Evolutionary conservation across 2,888 invertebrate genomes (phyloP), one percentile per base, ranked within the genome.

Genomic region (Tribolium freemani): DNA sequence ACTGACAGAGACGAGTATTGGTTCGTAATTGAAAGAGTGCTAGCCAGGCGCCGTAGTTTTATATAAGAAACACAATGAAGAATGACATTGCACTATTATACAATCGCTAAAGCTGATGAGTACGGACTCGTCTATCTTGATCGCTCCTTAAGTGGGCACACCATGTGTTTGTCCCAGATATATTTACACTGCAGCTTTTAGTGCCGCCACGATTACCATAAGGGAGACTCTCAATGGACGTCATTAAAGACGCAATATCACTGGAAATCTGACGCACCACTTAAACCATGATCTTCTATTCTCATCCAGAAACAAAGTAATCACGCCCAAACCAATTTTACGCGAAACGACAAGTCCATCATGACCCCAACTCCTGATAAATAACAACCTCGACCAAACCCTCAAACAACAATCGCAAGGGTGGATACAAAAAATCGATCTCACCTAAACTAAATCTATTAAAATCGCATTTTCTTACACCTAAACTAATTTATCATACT

Each of bases 11-110:
- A 75, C 64, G 72, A 74, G 69, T 73, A 74, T 76, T 77, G 73
- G 76, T 76, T 69, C 73, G 75, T 75, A 75, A 76, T 75, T 78
- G 74, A 79, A 79, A 79, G 76, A 74, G 69, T 73, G 69, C 73
- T 77, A 76, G 69, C 74, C 71, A 76, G 79, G 79, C 80, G 80
- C 80, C 80, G 78, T 74, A 74, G 77, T 73, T 74, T 67, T 66
- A 70, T 70, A 74, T 58, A 70, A 75, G 74, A 73, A 74, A 63
- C 72, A 81, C 81, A 83, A 83, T 82, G 79, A 79, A 74, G 80
- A 81, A 83, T 83, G 83, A 83, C 83, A 81, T 75, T 81, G 83
- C 83, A 83, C 70, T 81, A 82, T 81, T 78, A 80, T 80, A 80
- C 80, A 82, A 82, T 80, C 79, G 79, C 77, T 78, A 78, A 76